phyloP scores from a whole-genome alignment of 2,113 vertebrate species.

The Neogobius melanostomus region DNA sequence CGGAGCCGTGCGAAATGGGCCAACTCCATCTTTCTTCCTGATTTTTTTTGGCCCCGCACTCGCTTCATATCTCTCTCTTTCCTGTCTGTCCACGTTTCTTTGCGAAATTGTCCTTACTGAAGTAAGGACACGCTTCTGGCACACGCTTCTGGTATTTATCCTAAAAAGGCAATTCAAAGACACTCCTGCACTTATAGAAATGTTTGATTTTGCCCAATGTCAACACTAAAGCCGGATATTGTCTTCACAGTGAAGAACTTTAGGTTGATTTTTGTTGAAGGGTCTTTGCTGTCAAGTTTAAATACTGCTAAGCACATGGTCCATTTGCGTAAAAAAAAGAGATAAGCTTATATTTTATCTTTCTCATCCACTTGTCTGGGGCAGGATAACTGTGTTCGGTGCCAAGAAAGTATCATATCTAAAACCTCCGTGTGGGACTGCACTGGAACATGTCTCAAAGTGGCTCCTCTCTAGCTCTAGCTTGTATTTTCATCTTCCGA shows the following conservation, averaged over 20 bases:
- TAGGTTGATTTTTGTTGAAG: background rate
- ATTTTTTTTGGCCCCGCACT: slow-evolving; percentile 5
- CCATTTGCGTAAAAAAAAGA: no score
- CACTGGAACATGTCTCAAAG: background rate
- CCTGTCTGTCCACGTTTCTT: background rate
- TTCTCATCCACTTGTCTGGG: background rate
- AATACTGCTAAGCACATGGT: no score
- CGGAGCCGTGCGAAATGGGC: slow-evolving; percentile 25
- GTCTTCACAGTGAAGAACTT: background rate
- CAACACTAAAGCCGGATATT: background rate
- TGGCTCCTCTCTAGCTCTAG: background rate
- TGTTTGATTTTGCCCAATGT: background rate
- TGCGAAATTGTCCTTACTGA: slow-evolving; percentile 16
- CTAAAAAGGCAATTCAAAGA: background rate
- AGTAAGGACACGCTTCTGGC: background rate
- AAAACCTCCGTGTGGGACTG: no score
- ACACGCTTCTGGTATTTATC: background rate
- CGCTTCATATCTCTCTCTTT: slow-evolving; percentile 11
- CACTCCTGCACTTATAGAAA: background rate
- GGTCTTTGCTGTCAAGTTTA: background rate
- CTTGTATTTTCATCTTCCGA: background rate
- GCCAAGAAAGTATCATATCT: no score
- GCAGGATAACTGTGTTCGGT: no score
- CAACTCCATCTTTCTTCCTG: slow-evolving; percentile 22
- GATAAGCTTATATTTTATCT: background rate